Conservation (phyloP, 2,113 vertebrate genomes). For the Irena cyanogastra region DNA sequence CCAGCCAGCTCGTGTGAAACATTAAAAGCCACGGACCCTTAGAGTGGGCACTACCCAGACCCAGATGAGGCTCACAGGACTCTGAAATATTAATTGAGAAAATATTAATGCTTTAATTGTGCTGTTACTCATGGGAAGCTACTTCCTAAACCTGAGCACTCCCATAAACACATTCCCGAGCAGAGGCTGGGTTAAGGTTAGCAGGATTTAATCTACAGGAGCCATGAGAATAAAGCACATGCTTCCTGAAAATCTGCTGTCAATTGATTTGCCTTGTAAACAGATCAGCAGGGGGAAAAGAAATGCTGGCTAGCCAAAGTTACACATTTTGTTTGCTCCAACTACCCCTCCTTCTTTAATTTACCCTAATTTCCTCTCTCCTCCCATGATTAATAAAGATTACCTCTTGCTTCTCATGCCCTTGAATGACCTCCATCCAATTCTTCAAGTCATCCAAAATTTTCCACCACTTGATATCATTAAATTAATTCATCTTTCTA, state of each 20-base stretch:
- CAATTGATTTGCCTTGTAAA: conserved; percentile 24
- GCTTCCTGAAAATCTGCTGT: conserved; percentile 21
- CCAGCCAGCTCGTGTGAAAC: background rate
- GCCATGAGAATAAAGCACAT: background rate
- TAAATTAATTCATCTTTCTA: background rate
- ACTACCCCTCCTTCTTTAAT: conserved; percentile 2
- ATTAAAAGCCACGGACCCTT: background rate
- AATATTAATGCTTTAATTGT: background rate
- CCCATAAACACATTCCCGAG: background rate
- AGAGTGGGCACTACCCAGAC: background rate
- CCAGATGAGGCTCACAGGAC: background rate
- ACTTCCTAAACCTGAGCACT: background rate
- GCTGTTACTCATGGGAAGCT: background rate
- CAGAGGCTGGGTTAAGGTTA: background rate
- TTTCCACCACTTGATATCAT: background rate
- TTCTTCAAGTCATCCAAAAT: background rate
- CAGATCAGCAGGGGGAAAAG: background rate
- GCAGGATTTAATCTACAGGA: background rate
- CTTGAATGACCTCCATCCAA: background rate
- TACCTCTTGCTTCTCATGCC: conserved; percentile 28
- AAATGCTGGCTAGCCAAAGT: background rate
- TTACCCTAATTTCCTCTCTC: background rate
- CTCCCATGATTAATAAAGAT: conserved; percentile 26
- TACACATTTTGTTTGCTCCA: background rate
- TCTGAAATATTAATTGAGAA: background rate